Evolutionary conservation across 2,888 invertebrate species (phyloP).

Genomic region (Brachyptera putata): DNA sequence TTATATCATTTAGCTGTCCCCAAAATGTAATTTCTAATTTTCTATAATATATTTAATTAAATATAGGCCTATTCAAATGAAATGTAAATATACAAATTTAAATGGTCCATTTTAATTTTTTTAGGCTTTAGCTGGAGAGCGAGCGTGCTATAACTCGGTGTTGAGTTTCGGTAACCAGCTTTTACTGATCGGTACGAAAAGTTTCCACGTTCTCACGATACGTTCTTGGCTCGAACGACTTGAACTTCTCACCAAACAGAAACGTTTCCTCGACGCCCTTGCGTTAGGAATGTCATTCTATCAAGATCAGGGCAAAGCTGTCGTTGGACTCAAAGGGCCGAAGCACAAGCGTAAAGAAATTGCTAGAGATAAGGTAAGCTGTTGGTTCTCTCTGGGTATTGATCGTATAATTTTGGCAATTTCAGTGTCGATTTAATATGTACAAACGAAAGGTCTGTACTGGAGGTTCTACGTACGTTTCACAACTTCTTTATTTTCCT

Average conservation of each 20-base stretch:
- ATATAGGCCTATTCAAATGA: too few relatives aligned
- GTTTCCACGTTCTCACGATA: slow-evolving; percentile 55
- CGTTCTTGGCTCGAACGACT: slow-evolving; percentile 65
- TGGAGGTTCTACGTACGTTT: neutral
- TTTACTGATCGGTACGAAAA: slow-evolving; percentile 62
- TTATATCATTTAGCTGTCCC: too few relatives aligned
- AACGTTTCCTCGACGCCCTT: slow-evolving; percentile 55
- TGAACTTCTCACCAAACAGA: slow-evolving; percentile 54
- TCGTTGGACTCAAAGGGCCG: slow-evolving; percentile 52
- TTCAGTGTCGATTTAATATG: too few relatives aligned
- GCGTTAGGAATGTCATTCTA: slow-evolving; percentile 57
- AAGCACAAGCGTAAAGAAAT: slow-evolving; percentile 47
- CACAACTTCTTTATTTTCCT: neutral
- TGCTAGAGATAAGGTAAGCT: slow-evolving; percentile 43
- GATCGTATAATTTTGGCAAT: neutral
- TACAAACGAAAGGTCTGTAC: too few relatives aligned
- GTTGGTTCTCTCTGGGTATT: slow-evolving; percentile 6
- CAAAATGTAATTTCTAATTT: too few relatives aligned
- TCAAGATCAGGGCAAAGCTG: slow-evolving; percentile 58
- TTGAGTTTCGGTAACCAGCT: slow-evolving; percentile 64
- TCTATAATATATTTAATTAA: too few relatives aligned
- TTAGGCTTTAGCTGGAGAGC: slow-evolving; percentile 65
- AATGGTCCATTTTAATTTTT: neutral
- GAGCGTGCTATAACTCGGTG: slow-evolving; percentile 71
- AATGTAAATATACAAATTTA: too few relatives aligned